These are phyloP conservation scores for Pherbina coryleti DNA, from an alignment of 2,888 invertebrate genomes.

Conservation along the genomic window DNA sequence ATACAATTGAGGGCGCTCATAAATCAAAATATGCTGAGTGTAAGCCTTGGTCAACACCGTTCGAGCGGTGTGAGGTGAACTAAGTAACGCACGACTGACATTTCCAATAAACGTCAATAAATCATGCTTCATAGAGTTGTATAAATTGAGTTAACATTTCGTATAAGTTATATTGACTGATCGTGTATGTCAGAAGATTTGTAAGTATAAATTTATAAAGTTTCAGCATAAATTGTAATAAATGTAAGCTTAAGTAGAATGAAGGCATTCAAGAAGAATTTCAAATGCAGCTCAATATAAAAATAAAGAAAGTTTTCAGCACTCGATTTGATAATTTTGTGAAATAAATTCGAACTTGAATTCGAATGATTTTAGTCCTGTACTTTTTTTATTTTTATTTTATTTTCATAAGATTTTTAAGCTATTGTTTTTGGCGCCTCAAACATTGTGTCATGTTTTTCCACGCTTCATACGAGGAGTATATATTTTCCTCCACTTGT, in stretches of 20 bases:
- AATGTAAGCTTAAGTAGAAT: not conserved
- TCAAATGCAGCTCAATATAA: not conserved
- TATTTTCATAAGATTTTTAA: no score
- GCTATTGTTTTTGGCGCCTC: no score
- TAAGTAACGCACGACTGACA: not conserved
- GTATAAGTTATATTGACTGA: constrained; percentile 11
- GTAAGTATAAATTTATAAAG: constrained; percentile 33
- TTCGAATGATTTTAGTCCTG: no score
- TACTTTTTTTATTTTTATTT: no score
- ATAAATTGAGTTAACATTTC: constrained; percentile 26
- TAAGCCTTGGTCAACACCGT: not conserved
- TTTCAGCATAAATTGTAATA: constrained; percentile 34
- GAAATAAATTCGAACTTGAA: no score
- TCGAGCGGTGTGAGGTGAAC: not conserved
- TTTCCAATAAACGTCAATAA: constrained; percentile 35
- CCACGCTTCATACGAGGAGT: no score
- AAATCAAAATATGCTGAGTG: not conserved
- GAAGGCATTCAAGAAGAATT: not conserved
- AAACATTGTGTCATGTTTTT: no score
- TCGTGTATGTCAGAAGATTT: constrained; percentile 21
- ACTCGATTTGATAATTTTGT: no score
- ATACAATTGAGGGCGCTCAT: no score
- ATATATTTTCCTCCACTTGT: no score
- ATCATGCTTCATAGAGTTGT: constrained; percentile 31
- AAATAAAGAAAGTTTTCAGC: not conserved